Evolutionary conservation across 2,888 invertebrate species (phyloP), one percentile per base, ranked within the genome.

Genomic region (Troides oblongomaculatus): DNA sequence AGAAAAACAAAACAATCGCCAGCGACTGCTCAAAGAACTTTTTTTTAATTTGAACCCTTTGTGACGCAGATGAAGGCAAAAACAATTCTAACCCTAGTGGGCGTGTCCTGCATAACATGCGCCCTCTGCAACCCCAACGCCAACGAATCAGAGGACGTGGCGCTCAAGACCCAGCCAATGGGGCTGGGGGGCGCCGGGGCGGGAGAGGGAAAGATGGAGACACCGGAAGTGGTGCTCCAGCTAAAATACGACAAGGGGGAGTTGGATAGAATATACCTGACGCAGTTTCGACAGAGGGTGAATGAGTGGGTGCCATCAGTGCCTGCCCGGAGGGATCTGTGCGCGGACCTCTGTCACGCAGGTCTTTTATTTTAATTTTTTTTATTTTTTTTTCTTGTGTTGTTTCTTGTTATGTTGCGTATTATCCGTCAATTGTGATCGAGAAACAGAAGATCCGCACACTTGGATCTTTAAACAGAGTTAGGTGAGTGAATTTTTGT

Each of bases 291-390:
- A 18, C 89, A 89, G 74, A 83, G 83, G n/a, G 73, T 64, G 46
- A 78, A 74, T 17, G 69, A 68, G 17, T 82, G 81, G 81, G 70
- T 65, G 18, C 86, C 90, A 1, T 82, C 92, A 91, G 90, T 92
- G 56, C 77, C 82, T 62, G 84, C 84, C 7, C 76, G 87, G 72
- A 82, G 76, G 74, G 83, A 80, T 67, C 76, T 90, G 74, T 93
- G 93, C 77, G 78, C 87, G 81, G 92, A 93, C 88, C 84, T 93
- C 74, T 93, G 93, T 70, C 87, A 89, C 84, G 89, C 92, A 85
- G 93, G 93, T 92, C 72, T 67, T 75, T 72, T 72, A 76, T 72
- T 77, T 81, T 77, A 72, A 74, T 79, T 74, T 74, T 74, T 78
- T 74, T 75, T 74, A 75, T 76, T 74, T 74, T 76, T 72, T 72